These are phyloP conservation scores for Cremastinae sp. DNA, from an alignment of 2,888 invertebrate genomes.

Conservation along the genomic window DNA sequence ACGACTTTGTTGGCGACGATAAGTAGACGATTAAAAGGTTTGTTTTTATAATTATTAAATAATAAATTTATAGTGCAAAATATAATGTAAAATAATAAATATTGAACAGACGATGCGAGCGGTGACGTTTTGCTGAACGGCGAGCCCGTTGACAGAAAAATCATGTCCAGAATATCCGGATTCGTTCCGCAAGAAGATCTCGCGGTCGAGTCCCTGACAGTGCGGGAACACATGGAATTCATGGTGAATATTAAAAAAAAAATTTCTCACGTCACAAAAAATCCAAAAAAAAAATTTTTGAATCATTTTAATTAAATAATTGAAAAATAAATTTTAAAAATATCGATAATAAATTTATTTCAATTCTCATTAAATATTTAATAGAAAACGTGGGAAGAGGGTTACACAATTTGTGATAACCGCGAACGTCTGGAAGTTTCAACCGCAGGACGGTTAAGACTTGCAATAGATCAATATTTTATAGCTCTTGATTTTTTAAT, in stretches of 20 bases:
- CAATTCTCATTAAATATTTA: too few species aligned
- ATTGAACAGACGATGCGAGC: constrained; percentile 81
- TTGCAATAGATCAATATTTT: background rate
- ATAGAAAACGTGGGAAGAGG: too few species aligned
- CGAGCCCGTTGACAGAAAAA: constrained; percentile 83
- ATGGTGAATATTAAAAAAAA: constrained; percentile 85
- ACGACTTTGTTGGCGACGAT: constrained; percentile 88
- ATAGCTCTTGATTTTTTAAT: background rate
- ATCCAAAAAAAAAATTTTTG: too few species aligned
- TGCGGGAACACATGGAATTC: constrained; percentile 91
- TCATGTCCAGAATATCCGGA: constrained; percentile 89
- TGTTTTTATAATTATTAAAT: constrained; percentile 2
- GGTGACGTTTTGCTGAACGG: constrained; percentile 89
- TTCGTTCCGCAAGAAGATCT: constrained; percentile 94
- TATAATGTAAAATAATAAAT: too few species aligned
- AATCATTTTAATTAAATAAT: too few species aligned
- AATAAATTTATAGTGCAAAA: too few species aligned
- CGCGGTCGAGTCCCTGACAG: constrained; percentile 88
- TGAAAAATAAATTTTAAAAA: background rate
- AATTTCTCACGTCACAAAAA: too few species aligned
- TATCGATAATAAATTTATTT: too few species aligned
- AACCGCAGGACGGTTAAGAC: too few species aligned
- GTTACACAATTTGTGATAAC: too few species aligned
- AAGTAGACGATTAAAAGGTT: constrained; percentile 86
- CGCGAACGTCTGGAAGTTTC: too few species aligned